Percentiles rank a stretch among this genome's conserved stretches.
These are phyloP conservation scores for Lithobius niger DNA, from an alignment of 1,140 invertebrate species.

Conservation along the genomic window DNA sequence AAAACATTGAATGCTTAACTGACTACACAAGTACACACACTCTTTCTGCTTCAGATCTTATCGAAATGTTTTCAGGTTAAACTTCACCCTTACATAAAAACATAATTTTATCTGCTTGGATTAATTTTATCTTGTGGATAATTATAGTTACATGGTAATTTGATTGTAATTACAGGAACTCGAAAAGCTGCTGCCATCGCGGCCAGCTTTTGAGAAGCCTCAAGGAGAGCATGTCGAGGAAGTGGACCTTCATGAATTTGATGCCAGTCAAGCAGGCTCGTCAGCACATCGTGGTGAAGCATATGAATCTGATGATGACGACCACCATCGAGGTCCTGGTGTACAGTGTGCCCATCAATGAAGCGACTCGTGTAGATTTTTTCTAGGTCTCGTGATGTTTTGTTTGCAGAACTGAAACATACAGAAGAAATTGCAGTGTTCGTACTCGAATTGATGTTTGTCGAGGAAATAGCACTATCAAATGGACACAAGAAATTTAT, in stretches of 20 bases:
- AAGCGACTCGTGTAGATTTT: too few relatives aligned
- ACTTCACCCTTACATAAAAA: too few relatives aligned
- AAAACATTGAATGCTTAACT: too few relatives aligned
- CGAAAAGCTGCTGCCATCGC: constrained; percentile 52
- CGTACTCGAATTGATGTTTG: too few relatives aligned
- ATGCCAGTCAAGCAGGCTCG: constrained; percentile 34
- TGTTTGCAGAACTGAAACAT: too few relatives aligned
- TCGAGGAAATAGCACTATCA: too few relatives aligned
- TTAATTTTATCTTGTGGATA: neutral
- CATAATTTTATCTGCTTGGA: neutral
- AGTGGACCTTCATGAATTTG: constrained; percentile 62
- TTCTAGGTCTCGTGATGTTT: too few relatives aligned
- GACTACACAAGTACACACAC: too few relatives aligned
- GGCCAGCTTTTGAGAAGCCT: constrained; percentile 49
- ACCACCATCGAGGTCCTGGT: constrained; percentile 40
- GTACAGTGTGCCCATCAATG: constrained; percentile 58
- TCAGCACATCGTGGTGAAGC: constrained; percentile 36
- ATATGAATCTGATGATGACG: constrained; percentile 51
- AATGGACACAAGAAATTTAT: too few relatives aligned
- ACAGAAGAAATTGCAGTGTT: too few relatives aligned
- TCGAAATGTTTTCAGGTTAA: too few relatives aligned
- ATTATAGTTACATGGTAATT: constrained; percentile 1
- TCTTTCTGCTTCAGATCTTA: too few relatives aligned
- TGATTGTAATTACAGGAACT: constrained; percentile 37
- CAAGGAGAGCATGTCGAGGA: constrained; percentile 63